A percentile compares a stretch with the other conserved stretches of the same genome.
Conservation (phyloP, 1,140 invertebrate genomes). For the Procambarus virginalis region DNA sequence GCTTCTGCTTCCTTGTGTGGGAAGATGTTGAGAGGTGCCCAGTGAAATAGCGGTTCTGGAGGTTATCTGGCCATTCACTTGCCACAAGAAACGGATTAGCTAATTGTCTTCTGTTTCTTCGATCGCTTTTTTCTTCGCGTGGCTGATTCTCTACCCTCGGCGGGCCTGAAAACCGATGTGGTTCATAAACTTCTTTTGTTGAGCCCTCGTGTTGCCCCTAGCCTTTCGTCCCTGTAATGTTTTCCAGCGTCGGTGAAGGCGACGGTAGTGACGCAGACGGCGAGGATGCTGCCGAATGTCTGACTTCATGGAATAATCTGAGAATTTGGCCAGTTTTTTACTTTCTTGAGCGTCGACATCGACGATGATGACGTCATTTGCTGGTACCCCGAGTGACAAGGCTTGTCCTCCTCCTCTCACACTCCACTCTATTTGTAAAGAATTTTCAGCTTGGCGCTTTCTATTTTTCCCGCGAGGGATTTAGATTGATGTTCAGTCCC, state of each 20-base stretch:
- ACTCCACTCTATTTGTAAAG: background rate
- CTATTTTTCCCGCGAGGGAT: conserved; percentile 15
- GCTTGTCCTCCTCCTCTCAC: background rate
- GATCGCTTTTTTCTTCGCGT: conserved; percentile 6
- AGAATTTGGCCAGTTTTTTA: background rate
- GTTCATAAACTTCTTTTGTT: background rate
- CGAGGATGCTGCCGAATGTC: background rate
- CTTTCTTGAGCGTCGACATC: background rate
- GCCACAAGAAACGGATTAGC: conserved; percentile 5
- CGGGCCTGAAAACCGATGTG: background rate
- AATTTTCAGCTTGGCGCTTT: conserved; percentile 13
- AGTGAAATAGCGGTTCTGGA: background rate
- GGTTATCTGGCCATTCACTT: conserved; percentile 1
- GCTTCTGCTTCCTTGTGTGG: background rate
- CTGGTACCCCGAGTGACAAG: background rate
- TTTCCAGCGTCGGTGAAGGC: conserved; percentile 2
- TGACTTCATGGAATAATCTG: background rate
- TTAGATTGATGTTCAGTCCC: conserved; percentile 33
- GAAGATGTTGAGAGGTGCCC: background rate
- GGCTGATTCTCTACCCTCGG: background rate
- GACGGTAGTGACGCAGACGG: conserved; percentile 29
- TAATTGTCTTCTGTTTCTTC: conserved; percentile 45
- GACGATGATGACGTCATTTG: background rate
- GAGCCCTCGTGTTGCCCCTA: background rate
- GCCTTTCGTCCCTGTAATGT: background rate